Evolutionary conservation across 2,113 vertebrate genomes (phyloP).

Genomic region (Sprattus sprattus): DNA sequence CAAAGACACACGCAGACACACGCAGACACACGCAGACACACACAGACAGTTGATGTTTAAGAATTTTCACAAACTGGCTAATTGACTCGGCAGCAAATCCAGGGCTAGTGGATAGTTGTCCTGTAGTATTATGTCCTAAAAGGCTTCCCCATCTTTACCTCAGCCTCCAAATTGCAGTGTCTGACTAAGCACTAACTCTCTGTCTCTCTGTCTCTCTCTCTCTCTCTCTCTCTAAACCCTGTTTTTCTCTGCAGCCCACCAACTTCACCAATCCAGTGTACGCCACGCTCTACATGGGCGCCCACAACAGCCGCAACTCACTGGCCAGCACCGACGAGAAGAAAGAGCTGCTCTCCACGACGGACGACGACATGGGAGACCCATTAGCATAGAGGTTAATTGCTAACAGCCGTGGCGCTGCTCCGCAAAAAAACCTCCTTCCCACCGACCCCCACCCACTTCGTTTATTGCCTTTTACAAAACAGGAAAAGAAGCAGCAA

Average conservation of each 20-base stretch:
- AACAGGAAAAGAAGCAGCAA: slow-evolving; percentile 66
- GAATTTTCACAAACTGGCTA: too few species aligned
- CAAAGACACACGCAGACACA: background rate
- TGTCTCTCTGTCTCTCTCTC: background rate
- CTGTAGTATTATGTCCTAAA: background rate
- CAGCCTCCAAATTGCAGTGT: background rate
- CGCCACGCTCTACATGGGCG: slow-evolving; percentile 96
- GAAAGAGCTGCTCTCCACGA: slow-evolving; percentile 88
- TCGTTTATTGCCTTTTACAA: slow-evolving; percentile 70
- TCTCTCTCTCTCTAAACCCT: background rate
- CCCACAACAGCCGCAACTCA: slow-evolving; percentile 92
- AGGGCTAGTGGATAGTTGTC: too few species aligned
- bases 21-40: background rate
- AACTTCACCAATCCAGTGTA: slow-evolving; percentile 98
- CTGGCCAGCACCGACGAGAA: slow-evolving; percentile 97
- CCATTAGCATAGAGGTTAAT: slow-evolving; percentile 81
- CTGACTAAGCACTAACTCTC: background rate
- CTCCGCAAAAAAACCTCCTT: slow-evolving; percentile 21
- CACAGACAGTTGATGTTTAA: too few species aligned
- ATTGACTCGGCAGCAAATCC: too few species aligned
- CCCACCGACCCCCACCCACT: slow-evolving; percentile 48
- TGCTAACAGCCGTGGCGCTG: slow-evolving; percentile 39
- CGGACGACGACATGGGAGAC: slow-evolving; percentile 89
- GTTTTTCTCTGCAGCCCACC: slow-evolving; percentile 77
- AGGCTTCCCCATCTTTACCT: background rate